Base-by-base conservation (phyloP, 2,888 invertebrate genomes). In the Stenoptilia bipunctidactyla region DNA sequence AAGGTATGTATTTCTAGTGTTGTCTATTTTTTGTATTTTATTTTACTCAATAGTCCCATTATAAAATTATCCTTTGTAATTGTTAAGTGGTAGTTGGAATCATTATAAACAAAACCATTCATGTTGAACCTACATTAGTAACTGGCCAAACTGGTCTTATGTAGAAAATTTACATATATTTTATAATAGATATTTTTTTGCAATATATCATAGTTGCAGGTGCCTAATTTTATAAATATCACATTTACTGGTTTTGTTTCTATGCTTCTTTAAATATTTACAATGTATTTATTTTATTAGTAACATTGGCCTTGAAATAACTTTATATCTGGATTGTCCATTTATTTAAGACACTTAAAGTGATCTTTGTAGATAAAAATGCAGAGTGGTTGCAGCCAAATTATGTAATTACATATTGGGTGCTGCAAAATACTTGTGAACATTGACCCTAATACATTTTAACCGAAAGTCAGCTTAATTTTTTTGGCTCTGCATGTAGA, bases 1-100 rank as follows among this genome's bases (percentile, higher is more conserved):
- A 94, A 94, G 92, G 94, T 94, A 87, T 85, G 87, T 77, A 46
- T 15, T 38, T 20, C 42, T 43, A n/a, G n/a, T n/a, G n/a, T n/a
- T n/a, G n/a, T n/a, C n/a, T n/a, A n/a, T n/a, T n/a, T n/a, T n/a
- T n/a, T n/a, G n/a, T n/a, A n/a, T n/a, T n/a, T n/a, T n/a, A n/a
- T n/a, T n/a, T n/a, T n/a, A n/a, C n/a, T n/a, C n/a, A n/a, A n/a
- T n/a, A n/a, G n/a, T n/a, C n/a, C n/a, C n/a, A n/a, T n/a, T n/a
- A n/a, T n/a, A n/a, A n/a, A n/a, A n/a, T n/a, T n/a, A n/a, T n/a
- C n/a, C n/a, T n/a, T n/a, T n/a, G n/a, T n/a, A n/a, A n/a, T n/a
- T n/a, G n/a, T n/a, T n/a, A n/a, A n/a, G n/a, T n/a, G n/a, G n/a
- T n/a, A n/a, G n/a, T n/a, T n/a, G n/a, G n/a, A n/a, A n/a, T n/a